These are phyloP conservation scores for Epizoanthus rinbou DNA, from an alignment of 92 coral and sea anemone genomes.

Conservation along the genomic window DNA sequence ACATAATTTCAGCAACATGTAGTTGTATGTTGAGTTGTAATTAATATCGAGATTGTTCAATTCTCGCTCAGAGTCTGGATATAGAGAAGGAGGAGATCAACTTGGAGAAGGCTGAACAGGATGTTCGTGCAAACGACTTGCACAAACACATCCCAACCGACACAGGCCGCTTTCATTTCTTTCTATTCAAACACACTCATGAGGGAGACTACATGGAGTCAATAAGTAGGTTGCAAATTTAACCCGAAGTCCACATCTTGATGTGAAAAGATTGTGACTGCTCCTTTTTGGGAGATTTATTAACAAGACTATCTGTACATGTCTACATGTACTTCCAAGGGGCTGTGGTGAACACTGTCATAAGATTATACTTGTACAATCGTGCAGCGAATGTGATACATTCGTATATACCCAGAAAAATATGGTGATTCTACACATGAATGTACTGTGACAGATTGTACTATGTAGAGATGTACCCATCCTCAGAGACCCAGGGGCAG, in stretches of 20 bases:
- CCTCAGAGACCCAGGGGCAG: no score
- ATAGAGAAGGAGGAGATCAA: constrained; percentile 76
- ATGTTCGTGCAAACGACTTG: constrained; percentile 66
- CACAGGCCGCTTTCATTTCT: constrained; percentile 84
- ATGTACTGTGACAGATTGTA: no score
- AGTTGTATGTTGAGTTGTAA: not conserved
- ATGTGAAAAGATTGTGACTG: not conserved
- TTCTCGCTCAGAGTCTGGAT: constrained; percentile 72
- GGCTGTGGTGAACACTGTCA: no score
- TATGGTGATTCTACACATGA: no score
- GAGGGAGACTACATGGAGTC: constrained; percentile 92
- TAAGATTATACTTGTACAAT: no score
- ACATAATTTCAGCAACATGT: not conserved
- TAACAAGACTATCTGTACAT: constrained; percentile 1
- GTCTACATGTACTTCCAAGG: not conserved
- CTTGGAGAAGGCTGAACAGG: constrained; percentile 60
- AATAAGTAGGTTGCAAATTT: constrained; percentile 58
- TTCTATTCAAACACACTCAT: constrained; percentile 89
- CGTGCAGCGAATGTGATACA: no score
- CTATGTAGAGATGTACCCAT: no score
- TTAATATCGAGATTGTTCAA: not conserved
- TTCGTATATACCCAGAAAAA: no score
- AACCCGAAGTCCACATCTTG: not conserved
- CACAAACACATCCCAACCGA: constrained; percentile 68
- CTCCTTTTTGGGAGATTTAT: not conserved